Evolutionary conservation across 1,140 invertebrate genomes (phyloP).

Genomic region (Phthorimaea operculella): DNA sequence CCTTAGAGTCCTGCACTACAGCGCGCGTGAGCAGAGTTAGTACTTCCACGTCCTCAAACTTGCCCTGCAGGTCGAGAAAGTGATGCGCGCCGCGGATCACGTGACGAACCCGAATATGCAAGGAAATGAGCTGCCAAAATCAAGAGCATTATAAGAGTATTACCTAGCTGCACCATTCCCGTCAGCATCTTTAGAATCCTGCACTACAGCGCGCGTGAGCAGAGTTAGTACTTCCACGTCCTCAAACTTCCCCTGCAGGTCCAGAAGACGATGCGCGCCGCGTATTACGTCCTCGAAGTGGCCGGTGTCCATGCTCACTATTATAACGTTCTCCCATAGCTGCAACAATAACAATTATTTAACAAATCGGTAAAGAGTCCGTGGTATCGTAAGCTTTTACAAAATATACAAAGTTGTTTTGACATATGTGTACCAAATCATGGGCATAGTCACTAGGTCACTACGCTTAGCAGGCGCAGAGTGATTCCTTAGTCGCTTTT

Average conservation of each 20-base stretch:
- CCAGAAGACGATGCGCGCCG: slow-evolving; percentile 85
- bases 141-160: too few relatives aligned
- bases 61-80: slow-evolving; percentile 84
- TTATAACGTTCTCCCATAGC: slow-evolving; percentile 94
- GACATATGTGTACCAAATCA: too few relatives aligned
- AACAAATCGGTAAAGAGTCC: not conserved
- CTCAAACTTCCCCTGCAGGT: slow-evolving; percentile 84
- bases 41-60: slow-evolving; percentile 83
- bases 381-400: too few relatives aligned
- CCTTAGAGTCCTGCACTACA: slow-evolving; percentile 73
- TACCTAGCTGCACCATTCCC: slow-evolving; percentile 66
- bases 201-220: slow-evolving; percentile 77
- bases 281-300: slow-evolving; percentile 83
- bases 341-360: slow-evolving; percentile 19
- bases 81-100: slow-evolving; percentile 87
- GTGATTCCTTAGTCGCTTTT: too few relatives aligned
- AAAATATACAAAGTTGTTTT: too few relatives aligned
- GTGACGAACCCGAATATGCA: too few relatives aligned
- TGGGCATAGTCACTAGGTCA: too few relatives aligned
- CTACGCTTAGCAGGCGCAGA: too few relatives aligned
- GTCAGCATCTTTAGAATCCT: slow-evolving; percentile 72
- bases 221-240: slow-evolving; percentile 83
- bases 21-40: slow-evolving; percentile 80
- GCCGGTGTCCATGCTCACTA: slow-evolving; percentile 82
- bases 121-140: too few relatives aligned